phyloP scores from a whole-genome alignment of 2,888 invertebrate species.

The Drosophila peninsularis region DNA sequence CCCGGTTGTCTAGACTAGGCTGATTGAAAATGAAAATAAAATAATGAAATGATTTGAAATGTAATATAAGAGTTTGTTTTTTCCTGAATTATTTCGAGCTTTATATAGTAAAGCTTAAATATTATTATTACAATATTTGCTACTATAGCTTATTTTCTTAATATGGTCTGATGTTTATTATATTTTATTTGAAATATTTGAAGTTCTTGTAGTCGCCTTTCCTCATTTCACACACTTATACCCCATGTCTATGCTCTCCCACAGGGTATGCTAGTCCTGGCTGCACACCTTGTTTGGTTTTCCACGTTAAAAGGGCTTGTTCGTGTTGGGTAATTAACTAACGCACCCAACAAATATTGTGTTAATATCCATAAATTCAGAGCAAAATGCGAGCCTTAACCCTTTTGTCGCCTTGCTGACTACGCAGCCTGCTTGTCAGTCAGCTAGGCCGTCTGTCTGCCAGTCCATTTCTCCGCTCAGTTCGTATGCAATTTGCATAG shows the following conservation, averaged over 20 bases:
- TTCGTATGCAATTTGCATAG: slow-evolving; percentile 65
- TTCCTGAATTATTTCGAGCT: too few species aligned
- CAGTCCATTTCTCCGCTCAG: slow-evolving; percentile 3
- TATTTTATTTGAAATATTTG: not conserved
- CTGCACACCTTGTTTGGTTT: slow-evolving; percentile 27
- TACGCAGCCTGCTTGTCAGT: slow-evolving; percentile 9
- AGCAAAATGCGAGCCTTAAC: slow-evolving; percentile 53
- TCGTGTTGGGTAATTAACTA: slow-evolving; percentile 36
- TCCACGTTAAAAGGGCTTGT: slow-evolving; percentile 55
- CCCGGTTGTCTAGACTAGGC: not conserved
- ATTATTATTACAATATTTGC: too few species aligned
- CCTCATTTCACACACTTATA: not conserved
- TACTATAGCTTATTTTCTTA: too few species aligned
- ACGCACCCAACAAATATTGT: slow-evolving; percentile 67
- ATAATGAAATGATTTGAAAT: too few species aligned
- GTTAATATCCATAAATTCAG: slow-evolving; percentile 72
- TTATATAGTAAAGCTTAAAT: too few species aligned
- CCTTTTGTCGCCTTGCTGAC: slow-evolving; percentile 50
- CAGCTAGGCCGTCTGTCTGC: slow-evolving; percentile 17
- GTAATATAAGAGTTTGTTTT: too few species aligned
- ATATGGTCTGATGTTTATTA: not conserved
- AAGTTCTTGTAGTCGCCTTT: not conserved
- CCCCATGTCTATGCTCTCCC: too few species aligned
- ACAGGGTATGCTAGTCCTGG: slow-evolving; percentile 4
- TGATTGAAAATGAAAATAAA: not conserved